These are phyloP conservation scores for Drosophila pseudoobscura DNA, from an alignment of 1,140 invertebrate species.

Conservation along the genomic window DNA sequence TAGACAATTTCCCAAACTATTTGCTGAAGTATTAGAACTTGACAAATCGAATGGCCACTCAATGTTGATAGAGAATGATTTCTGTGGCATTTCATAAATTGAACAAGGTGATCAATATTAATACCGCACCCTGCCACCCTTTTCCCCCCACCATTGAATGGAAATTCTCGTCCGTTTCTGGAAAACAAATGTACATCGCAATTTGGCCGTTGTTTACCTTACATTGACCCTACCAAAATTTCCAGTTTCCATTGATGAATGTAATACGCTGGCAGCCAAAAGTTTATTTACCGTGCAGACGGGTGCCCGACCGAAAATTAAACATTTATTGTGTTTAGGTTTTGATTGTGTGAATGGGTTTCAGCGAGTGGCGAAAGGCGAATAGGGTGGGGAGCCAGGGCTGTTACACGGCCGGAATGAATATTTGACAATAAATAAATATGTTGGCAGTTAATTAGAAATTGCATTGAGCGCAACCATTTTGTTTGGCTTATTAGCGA, in stretches of 20 bases:
- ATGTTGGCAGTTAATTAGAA: conserved; percentile 75
- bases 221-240: conserved; percentile 43
- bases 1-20: too few species aligned
- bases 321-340: conserved; percentile 67
- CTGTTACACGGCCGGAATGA: conserved; percentile 49
- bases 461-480: conserved; percentile 65
- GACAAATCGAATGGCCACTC: too few species aligned
- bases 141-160: background rate
- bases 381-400: background rate
- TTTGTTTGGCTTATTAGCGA: conserved; percentile 75
- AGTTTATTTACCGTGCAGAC: conserved; percentile 48
- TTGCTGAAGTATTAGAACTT: too few species aligned
- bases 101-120: too few species aligned
- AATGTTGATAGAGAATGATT: too few species aligned
- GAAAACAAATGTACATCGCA: conserved; percentile 36
- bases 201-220: conserved; percentile 40
- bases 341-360: conserved; percentile 29
- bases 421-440: conserved; percentile 76
- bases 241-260: conserved; percentile 40
- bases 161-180: conserved; percentile 15
- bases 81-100: too few species aligned
- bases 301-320: conserved; percentile 35
- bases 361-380: conserved; percentile 8
- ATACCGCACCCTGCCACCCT: background rate
- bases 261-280: conserved; percentile 50